These are phyloP conservation scores for Meriones psammophilus DNA, from an alignment of 2,797 vertebrate species.

Conservation along the genomic window DNA sequence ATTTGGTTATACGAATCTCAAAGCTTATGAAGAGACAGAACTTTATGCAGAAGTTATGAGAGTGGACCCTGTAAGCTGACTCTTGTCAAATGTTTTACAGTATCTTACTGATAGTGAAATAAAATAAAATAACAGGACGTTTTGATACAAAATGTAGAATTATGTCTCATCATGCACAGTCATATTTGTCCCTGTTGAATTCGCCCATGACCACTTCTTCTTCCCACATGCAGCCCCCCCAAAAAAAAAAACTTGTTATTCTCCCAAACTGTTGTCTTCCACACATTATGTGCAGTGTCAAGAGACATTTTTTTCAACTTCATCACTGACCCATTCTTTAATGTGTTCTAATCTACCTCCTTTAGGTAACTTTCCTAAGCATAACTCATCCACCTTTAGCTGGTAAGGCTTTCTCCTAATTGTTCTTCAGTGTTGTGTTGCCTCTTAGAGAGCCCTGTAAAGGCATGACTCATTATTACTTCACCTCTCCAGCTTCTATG, in stretches of 20 bases:
- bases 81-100: not conserved
- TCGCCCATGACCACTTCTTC: not conserved
- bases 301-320: not conserved
- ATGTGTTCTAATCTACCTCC: not conserved
- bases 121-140: constrained; percentile 28
- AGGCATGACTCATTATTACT: not conserved
- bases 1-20: constrained; percentile 61
- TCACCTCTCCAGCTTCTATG: not conserved
- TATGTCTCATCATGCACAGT: not conserved
- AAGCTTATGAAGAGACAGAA: not conserved
- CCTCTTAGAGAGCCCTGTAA: rapidly evolving
- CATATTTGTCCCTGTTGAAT: not conserved
- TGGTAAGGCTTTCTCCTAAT: not conserved
- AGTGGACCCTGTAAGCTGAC: not conserved
- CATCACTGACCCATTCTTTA: not conserved
- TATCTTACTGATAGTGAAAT: constrained; percentile 10
- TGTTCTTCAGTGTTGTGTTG: not conserved
- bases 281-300: not conserved
- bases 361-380: not conserved
- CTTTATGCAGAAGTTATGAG: constrained; percentile 9
- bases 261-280: not conserved
- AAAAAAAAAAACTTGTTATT: not conserved
- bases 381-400: not conserved
- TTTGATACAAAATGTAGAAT: constrained; percentile 16
- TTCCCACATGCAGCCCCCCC: not conserved